Base-by-base conservation (phyloP, 2,888 invertebrate species). In the Drosophila lacicola region DNA sequence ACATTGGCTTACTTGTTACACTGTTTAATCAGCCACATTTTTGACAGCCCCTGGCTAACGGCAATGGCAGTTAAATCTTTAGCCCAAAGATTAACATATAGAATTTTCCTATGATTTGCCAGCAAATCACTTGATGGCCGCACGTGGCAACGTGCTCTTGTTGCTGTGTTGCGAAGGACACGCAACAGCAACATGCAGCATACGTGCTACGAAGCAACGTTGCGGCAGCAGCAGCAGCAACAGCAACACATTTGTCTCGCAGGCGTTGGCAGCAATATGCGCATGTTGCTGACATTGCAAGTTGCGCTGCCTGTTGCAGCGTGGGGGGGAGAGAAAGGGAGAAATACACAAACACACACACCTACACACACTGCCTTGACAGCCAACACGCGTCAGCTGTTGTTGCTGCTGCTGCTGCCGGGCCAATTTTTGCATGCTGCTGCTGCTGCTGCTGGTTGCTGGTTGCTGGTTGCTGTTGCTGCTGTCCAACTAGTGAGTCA, bases 401-500 rank as follows among this genome's bases (percentile, higher is more conserved):
- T 56, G 75, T 42, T 56, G 55, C 37, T 60, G 58, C 44, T 63
- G 60, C 25, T 58, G 55, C 46, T 70, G 62, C 54, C 41, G 64
- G 25, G 44, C 53, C 34, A 76, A 76, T 47, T 74, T 76, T 71
- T 66, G 72, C 60, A 71, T 63, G 71, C 55, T 73, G 73, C 50
- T 71, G 51, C 13, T 61, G 74, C 50, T 47, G 47, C 11, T 36
- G 49, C 37, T 55, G 62, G 57, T n/a, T 50, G 54, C 44, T 50
- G 60, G 17, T 9, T 47, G 47, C 34, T 61, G 25, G 69, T 6
- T 60, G 58, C 4, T 50, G 62, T n/a, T 62, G 67, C 14, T 70
- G 70, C 54, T 54, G 56, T 47, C 41, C 54, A 55, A 51, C 70
- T 64, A 57, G 69, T 76, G 80, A 85, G 68, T 84, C 82, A 76